Evolutionary conservation across 1,140 invertebrate genomes (phyloP), one percentile per base, ranked within the genome.

Genomic region (Hylaeus volcanicus): DNA sequence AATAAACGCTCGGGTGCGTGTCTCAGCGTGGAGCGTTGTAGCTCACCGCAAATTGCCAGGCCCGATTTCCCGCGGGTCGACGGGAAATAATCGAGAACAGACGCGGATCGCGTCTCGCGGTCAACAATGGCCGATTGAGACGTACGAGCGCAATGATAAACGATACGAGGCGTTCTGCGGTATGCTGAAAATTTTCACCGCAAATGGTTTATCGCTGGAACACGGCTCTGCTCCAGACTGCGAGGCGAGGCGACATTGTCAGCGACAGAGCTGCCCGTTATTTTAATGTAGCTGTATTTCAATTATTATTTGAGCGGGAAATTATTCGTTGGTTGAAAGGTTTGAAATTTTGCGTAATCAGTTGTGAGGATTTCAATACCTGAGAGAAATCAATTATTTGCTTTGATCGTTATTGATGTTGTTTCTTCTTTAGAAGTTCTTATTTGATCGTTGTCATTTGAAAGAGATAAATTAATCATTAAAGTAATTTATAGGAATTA

Each of bases 121-220:
- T 71, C 68, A 70, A 70, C 74, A 81, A 70, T 56, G 39, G 65
- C 55, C 37, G 37, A 71, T 51, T 71, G 55, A 71, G 39, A 71
- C 39, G 53, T 71, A 71, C 53, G 14, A 9, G 68, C 2, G 43
- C n/a, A 37, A 68, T 48, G 65, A 68, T 68, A 68, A 53, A 66
- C 15, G 39, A 63, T 37, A 65, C 26, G 51, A 51, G 55, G 55
- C 39, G 55, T n/a, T 69, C 48, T 26, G 43, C 5, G 53, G 48
- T 53, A 43, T 41, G 15, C n/a, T 56, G 43, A 65, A 53, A 71
- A 55, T 78, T 78, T 81, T 71, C 60, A 43, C 53, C 51, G 60
- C 6, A 41, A 26, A 53, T 63, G 61, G 68, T 78, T 81, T 78
- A 78, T 64, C 9, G n/a, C 11, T 5, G 14, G 53, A 41, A 45